A percentile compares a stretch with the other conserved stretches of the same genome.
Conservation (phyloP, 2,888 invertebrate species). For the Megaustenia siamemsis region DNA sequence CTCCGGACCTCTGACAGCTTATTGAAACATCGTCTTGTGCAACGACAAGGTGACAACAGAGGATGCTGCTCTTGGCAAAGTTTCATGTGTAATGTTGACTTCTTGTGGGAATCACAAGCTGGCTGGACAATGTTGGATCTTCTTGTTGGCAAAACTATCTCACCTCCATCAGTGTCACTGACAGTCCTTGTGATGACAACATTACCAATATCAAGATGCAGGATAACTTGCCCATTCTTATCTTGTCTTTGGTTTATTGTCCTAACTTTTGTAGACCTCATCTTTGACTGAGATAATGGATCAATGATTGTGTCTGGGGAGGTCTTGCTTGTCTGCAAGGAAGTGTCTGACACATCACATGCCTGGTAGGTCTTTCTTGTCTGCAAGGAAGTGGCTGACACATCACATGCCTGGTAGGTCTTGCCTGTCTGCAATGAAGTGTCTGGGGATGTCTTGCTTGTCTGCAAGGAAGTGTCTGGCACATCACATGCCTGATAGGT, state of each 20-base stretch:
- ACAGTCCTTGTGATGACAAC: not conserved
- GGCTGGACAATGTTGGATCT: not conserved
- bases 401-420: no score
- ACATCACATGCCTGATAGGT: no score
- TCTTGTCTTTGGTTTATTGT: no score
- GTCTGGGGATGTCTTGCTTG: no score
- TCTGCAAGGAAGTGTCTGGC: no score
- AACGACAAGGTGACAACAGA: not conserved
- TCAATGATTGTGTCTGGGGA: no score
- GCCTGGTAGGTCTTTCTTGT: not conserved
- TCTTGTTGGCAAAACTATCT: not conserved
- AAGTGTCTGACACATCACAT: not conserved
- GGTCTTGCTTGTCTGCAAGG: not conserved
- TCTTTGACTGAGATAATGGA: no score
- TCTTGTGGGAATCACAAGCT: not conserved
- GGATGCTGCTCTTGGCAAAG: not conserved
- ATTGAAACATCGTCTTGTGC: not conserved
- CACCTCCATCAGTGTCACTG: not conserved
- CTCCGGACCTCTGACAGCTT: slow-evolving; percentile 8
- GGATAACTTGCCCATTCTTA: not conserved
- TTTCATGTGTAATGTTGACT: not conserved
- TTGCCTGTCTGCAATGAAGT: no score
- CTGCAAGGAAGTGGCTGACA: not conserved
- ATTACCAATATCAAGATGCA: slow-evolving; percentile 26
- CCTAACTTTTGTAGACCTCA: no score